Base-by-base conservation (phyloP, 2,888 invertebrate species). In the Drosophila niveifrons region DNA sequence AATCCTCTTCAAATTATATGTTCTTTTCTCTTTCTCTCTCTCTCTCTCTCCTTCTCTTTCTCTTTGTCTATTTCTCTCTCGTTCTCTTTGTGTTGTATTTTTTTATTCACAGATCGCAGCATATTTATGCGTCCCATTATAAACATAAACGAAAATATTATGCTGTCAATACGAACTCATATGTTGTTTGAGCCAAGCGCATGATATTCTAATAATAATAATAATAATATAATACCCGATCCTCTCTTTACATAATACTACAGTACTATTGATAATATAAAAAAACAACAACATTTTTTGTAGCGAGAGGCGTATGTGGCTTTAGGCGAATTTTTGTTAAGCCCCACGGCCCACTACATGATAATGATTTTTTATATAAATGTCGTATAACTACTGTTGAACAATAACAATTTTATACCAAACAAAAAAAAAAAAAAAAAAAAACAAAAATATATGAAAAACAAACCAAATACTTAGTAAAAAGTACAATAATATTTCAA, bases 111-210 rank as follows among this genome's bases (percentile, higher is more conserved):
- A 91, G 90, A 91, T 90, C 80, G 77, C 91, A 91, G 78, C 90
- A 91, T 88, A 87, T 91, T 83, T 90, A 91, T 90, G 90, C 88
- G 71, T 85, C 90, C 81, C 89, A 90, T 81, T 85, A 87, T 51
- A 90, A 85, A 80, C 80, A 79, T 76, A 90, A 84, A 78, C 91
- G 90, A 88, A 91, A 91, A 83, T 90, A 90, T 83, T 90, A 89
- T 82, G 90, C 91, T 75, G 90, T 91, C 82, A 90, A 90, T 80
- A 84, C 87, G 57, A 90, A 91, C 84, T 85, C 90, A 73, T 90
- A 84, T 72, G 87, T 84, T 72, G 87, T 87, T 82, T 86, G 80
- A 88, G 69, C 70, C 75, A 55, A 66, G 43, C 66, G 61, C 78
- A 81, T 73, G 69, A 57, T 48, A 18, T 43, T 59, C 72, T 66